Base-by-base conservation (phyloP, 2,113 vertebrate species). In the Rutilus rutilus region DNA sequence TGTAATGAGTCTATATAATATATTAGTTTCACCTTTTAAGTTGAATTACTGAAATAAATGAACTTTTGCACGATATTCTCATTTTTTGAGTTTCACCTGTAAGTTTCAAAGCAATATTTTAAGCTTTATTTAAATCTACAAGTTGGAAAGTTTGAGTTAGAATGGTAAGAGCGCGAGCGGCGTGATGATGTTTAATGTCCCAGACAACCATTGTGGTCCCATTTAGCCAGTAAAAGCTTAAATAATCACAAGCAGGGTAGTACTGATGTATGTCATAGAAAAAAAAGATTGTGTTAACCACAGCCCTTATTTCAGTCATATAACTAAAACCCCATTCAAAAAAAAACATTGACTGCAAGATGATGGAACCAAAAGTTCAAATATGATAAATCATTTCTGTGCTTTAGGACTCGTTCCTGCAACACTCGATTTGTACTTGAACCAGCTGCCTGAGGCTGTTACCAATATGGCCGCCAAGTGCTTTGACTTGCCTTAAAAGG, bases 391-490 rank as follows among this genome's bases (percentile, higher is more conserved):
- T 77, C 0, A 15, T 57, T 54, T 77, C 50, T 54, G 75, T 17
- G 75, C 1, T 77, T 54, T 30, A 77, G 50, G 75, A 77, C 17
- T 77, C 75, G 12, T 54, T 54, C 27, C 47, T 54, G 50, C 71
- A 14, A 50, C 47, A 77, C 50, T 57, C 27, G 57, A 77, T 57
- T 50, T 75, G n/a, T 50, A 75, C 12, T 75, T 75, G n/a, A 50
- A 75, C 50, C 42, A 50, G 42, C n/a, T 15, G 42, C 73, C n/a
- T 27, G 73, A 50, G 42, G 73, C 73, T 50, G 42, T 9, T 75
- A 75, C n/a, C 73, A 75, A 75, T 9, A 50, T 75, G 73, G 39
- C 73, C 73, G 6, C 73, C 73, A 75, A 75, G 73, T 50, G 73
- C 73, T 75, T 64, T 50, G 42, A 75, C 73, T 75, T 75, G 73